Conservation (phyloP, 2,797 vertebrate species). For the Semotilus atromaculatus region DNA sequence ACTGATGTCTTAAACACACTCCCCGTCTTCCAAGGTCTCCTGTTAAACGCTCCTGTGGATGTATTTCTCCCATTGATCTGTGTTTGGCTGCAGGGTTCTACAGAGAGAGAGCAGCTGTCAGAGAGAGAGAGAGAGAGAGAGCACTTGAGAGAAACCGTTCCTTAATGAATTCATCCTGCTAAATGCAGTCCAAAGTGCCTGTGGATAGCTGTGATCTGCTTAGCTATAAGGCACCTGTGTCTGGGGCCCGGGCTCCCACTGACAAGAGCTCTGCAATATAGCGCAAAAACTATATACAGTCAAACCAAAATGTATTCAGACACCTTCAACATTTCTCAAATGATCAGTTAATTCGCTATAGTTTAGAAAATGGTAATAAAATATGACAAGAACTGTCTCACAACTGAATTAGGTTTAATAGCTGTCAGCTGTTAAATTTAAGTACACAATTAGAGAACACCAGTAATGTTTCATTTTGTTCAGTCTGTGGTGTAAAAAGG, state of each 20-base stretch:
- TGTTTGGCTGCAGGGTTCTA: conserved; percentile 79
- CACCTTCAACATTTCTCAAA: too few species aligned
- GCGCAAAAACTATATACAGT: not conserved
- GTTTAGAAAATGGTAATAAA: too few species aligned
- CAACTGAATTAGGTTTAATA: too few species aligned
- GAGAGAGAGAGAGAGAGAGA: conserved; percentile 76
- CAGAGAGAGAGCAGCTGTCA: conserved; percentile 79
- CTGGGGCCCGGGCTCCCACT: conserved; percentile 60
- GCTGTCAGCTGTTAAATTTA: too few species aligned
- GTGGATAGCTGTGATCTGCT: conserved; percentile 74
- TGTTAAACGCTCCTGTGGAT: conserved; percentile 84
- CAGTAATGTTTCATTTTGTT: too few species aligned
- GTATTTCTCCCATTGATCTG: conserved; percentile 83
- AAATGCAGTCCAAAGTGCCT: conserved; percentile 76
- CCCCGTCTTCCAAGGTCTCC: conserved; percentile 78
- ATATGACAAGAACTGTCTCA: too few species aligned
- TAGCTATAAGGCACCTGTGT: conserved; percentile 66
- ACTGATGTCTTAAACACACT: conserved; percentile 79
- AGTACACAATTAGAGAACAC: too few species aligned
- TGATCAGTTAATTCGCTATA: too few species aligned
- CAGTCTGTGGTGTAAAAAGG: too few species aligned
- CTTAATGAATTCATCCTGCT: conserved; percentile 83
- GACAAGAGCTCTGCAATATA: not conserved
- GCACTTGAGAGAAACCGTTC: conserved; percentile 46
- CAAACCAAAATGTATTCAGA: too few species aligned